phyloP scores from a whole-genome alignment of 2,113 vertebrate genomes.

The Cephalopterus ornatus region DNA sequence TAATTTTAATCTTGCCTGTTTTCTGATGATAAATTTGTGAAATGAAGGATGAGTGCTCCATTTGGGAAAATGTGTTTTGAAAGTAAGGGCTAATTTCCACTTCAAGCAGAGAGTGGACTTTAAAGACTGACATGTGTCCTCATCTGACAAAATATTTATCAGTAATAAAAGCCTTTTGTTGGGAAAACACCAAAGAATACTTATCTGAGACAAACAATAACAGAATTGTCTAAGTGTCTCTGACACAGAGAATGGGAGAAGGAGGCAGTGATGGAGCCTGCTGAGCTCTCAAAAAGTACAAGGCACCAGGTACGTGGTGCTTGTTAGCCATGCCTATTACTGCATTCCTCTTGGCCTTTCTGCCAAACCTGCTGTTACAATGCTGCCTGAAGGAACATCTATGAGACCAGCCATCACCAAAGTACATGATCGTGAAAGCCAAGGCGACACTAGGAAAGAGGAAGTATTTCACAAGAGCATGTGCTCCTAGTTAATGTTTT shows the following conservation, averaged over 20 bases:
- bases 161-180: background rate
- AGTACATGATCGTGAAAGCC: background rate
- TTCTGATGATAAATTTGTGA: background rate
- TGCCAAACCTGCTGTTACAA: background rate
- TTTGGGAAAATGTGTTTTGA: background rate
- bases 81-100: background rate
- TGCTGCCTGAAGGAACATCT: background rate
- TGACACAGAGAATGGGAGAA: background rate
- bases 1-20: background rate
- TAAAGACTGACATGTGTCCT: background rate
- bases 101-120: background rate
- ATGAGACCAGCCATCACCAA: background rate
- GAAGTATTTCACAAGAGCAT: background rate
- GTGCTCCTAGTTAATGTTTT: background rate
- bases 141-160: background rate
- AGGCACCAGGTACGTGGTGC: background rate
- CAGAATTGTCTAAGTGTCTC: fast-evolving
- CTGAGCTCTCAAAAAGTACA: background rate
- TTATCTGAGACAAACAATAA: background rate
- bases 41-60: background rate
- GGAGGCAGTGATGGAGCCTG: background rate
- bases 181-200: background rate
- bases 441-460: background rate
- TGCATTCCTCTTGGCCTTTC: background rate
- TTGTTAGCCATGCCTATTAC: background rate